phyloP scores from a whole-genome alignment of 2,113 vertebrate genomes.

The Phrynosoma blainvillii region DNA sequence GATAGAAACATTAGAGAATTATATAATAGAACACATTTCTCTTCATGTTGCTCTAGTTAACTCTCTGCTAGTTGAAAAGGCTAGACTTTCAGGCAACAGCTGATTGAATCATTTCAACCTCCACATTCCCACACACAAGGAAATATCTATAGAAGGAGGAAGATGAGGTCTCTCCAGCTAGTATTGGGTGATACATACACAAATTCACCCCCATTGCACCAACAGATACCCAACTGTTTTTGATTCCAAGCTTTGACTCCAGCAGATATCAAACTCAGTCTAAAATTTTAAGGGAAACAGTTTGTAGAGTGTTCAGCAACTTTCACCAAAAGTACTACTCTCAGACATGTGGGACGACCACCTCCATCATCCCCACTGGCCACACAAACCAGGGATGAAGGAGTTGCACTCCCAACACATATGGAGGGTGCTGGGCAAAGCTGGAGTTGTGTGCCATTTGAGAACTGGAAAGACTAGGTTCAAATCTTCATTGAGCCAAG shows the following conservation, averaged over 20 bases:
- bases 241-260: too few species aligned
- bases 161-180: background rate
- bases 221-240: too few species aligned
- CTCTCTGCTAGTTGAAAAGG: background rate
- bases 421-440: background rate
- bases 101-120: background rate
- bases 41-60: constrained; percentile 6
- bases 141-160: too few species aligned
- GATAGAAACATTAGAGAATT: constrained; percentile 44
- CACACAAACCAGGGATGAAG: background rate
- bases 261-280: background rate
- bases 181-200: too few species aligned
- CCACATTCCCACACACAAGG: background rate
- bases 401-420: background rate
- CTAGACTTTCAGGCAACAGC: background rate
- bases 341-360: too few species aligned
- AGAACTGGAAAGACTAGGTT: background rate
- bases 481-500: background rate
- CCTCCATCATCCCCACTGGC: background rate
- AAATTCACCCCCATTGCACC: too few species aligned
- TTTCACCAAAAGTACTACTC: too few species aligned
- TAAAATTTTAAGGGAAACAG: background rate
- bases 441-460: background rate
- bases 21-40: constrained; percentile 48
- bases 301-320: background rate